A percentile compares a stretch with the other conserved stretches of the same genome.
Evolutionary conservation across 2,797 vertebrate species (phyloP).

Genomic region (Dryobates pubescens): DNA sequence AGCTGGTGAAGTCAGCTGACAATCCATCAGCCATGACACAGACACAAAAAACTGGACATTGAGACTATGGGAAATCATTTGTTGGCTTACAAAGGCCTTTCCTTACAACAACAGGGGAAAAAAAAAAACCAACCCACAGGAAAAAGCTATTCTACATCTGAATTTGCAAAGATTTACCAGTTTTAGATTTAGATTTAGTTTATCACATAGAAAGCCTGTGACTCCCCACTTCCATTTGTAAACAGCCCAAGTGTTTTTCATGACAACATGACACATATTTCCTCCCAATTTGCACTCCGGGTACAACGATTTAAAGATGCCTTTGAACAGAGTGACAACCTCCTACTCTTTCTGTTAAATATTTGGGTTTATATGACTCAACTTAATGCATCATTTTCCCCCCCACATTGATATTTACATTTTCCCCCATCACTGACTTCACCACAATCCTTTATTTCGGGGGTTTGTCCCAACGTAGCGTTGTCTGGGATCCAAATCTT

Average conservation of each 20-base stretch:
- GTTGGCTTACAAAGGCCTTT: neutral
- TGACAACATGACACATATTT: neutral
- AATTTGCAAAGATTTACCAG: neutral
- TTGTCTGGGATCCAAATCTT: neutral
- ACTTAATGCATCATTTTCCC: neutral
- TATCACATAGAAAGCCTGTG: neutral
- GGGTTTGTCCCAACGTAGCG: neutral
- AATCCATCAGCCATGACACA: neutral
- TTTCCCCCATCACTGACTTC: neutral
- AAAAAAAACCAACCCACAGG: neutral
- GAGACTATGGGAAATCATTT: neutral
- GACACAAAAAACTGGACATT: neutral
- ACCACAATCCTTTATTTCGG: neutral
- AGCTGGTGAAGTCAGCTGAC: neutral
- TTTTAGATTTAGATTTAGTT: too few relatives aligned
- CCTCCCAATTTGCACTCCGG: neutral
- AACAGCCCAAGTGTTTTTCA: neutral
- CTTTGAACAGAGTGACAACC: neutral
- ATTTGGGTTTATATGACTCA: conserved; percentile 2
- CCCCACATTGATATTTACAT: neutral
- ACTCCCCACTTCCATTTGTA: neutral
- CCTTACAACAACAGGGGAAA: neutral
- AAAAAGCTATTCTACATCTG: neutral
- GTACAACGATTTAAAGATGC: neutral
- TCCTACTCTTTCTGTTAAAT: conserved; percentile 28